Evolutionary conservation across 2,888 invertebrate species (phyloP), one percentile per base, ranked within the genome.

Genomic region (Brassicogethes aeneus): DNA sequence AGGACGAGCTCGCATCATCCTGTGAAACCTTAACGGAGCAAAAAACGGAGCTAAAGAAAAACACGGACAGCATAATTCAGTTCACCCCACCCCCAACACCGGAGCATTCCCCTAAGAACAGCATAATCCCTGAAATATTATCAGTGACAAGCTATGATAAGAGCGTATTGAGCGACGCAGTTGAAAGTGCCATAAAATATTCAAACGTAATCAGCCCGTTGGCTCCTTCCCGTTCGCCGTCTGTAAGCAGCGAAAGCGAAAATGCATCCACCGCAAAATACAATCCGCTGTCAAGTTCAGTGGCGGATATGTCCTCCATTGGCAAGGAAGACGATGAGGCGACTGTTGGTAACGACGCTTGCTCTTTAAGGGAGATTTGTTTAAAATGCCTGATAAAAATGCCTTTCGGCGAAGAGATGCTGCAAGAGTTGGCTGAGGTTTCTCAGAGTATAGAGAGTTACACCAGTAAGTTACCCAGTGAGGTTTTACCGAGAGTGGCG

Each of bases 201-300:
- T 43, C 47, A 3, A 56, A 53, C 37, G 52, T 53, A 7, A 34
- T 57, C 3, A 55, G 50, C 29, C 56, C 57, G 5, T 53, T 56
- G 5, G 45, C 45, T 8, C 49, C 55, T 15, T 50, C 56, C 3
- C 51, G 53, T 30, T 55, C 60, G 8, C 52, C 58, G 14, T 55
- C 54, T 13, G 59, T 64, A 35, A 75, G 78, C 39, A 52, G 53
- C 38, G 56, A 56, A 31, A 81, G 81, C 44, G 76, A 70, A 16
- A 74, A 75, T 31, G 64, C 80, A 53, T 81, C 80, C 61, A 85
- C 85, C 17, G 80, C 80, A 44, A 80, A 79, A 60, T 81, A 80
- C 59, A 77, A 78, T 54, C 76, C 79, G 29, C 69, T 69, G 43
- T 70, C 67, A 56, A 75, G 77, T 37, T 79, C 80, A 49, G 66